Base-by-base conservation (phyloP, 2,888 invertebrate genomes). In the Ochropleura plecta region DNA sequence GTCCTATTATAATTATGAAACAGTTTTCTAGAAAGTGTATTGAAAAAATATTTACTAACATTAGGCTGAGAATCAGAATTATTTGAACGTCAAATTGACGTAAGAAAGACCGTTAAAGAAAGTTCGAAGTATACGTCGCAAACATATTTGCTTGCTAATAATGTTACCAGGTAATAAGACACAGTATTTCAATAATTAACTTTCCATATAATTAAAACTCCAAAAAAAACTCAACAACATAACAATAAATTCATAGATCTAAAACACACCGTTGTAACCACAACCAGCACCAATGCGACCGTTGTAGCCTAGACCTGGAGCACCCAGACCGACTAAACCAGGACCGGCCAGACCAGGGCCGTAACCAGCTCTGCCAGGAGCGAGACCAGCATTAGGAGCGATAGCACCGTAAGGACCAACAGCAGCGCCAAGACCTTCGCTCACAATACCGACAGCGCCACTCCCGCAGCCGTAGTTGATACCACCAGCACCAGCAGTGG, bases 401-500 rank as follows among this genome's bases (percentile, higher is more conserved):
- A 16, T 18, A 57, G 76, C 20, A 51, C 72, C 82, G 48, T 64
- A 66, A 46, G 73, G 51, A 20, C 76, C 76, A 14, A 48, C 49
- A 40, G 51, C 72, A 49, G 78, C 66, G 42, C 78, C 83, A 18
- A 77, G 8, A 20, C 78, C 76, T 49, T 86, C 86, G 8, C 86
- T 86, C 12, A 80, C 76, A 12, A 86, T 86, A 42, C 77, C 84
- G 20, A 84, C 75, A 16, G 53, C 14, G 0, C 74, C 77, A n/a
- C 49, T 73, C 0, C 86, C 87, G 49, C 84, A 86, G 18, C 78
- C 81, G 14, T 85, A 90, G 18, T 87, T 89, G 14, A 90, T 88
- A 5, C 82, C 87, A 10, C 89, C 90, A 7, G 86, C 82, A 0
- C 92, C 92, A 73, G 82, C 86, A 16, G 88, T 82, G 0, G 90